Evolutionary conservation across 92 coral and sea anemone genomes (phyloP).

Genomic region (Palythoa grandis): DNA sequence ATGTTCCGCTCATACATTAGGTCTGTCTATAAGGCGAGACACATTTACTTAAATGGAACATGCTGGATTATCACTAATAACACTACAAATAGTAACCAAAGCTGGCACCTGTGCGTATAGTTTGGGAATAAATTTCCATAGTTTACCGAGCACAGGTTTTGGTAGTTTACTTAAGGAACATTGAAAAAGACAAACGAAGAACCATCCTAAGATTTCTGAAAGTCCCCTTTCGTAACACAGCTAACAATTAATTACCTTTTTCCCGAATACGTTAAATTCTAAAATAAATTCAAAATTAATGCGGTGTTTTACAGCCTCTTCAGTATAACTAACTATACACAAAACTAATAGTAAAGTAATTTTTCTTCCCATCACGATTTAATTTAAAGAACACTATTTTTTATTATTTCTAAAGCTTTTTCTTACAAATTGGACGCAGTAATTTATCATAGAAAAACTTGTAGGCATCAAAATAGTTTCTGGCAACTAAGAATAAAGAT

Average conservation of each 20-base stretch:
- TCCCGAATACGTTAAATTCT: background rate
- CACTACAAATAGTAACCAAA: no score
- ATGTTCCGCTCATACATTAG: no score
- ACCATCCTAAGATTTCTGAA: slow-evolving; percentile 28
- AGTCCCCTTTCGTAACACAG: background rate
- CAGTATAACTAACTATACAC: slow-evolving; percentile 5
- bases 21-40: no score
- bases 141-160: background rate
- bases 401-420: slow-evolving; percentile 19
- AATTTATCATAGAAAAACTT: slow-evolving; percentile 32
- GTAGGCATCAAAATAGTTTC: slow-evolving; percentile 35
- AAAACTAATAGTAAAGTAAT: background rate
- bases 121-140: no score
- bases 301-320: background rate
- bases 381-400: slow-evolving; percentile 14
- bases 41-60: no score
- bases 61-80: no score
- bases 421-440: slow-evolving; percentile 23
- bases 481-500: background rate
- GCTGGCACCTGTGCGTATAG: no score
- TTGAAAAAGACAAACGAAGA: background rate
- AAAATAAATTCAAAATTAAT: background rate
- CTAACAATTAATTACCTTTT: background rate
- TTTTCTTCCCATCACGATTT: slow-evolving; percentile 6
- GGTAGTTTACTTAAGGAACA: background rate